These are phyloP conservation scores for Aromia moschata DNA, from an alignment of 2,888 invertebrate species.

Conservation along the genomic window DNA sequence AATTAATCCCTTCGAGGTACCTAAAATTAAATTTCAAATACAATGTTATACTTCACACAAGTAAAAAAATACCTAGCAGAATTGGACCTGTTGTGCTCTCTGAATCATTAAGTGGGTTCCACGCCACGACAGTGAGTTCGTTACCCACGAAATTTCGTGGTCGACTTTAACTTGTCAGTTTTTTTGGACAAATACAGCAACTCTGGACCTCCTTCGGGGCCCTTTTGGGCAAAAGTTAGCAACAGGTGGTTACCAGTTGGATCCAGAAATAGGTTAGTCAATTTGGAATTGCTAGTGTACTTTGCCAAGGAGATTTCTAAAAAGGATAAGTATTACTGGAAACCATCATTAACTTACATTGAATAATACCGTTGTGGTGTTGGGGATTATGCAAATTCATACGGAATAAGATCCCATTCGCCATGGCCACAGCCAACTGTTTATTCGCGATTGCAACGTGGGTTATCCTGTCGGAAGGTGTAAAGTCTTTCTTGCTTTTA, in stretches of 20 bases:
- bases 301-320: slow-evolving; percentile 79
- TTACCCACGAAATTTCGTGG: slow-evolving; percentile 76
- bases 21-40: slow-evolving; percentile 65
- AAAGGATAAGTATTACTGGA: slow-evolving; percentile 49
- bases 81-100: slow-evolving; percentile 82
- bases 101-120: slow-evolving; percentile 80
- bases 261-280: slow-evolving; percentile 81
- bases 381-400: slow-evolving; percentile 84
- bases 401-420: slow-evolving; percentile 80
- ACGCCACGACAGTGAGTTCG: slow-evolving; percentile 90
- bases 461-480: slow-evolving; percentile 80
- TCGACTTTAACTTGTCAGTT: slow-evolving; percentile 76
- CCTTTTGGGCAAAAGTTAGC: slow-evolving; percentile 74
- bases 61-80: slow-evolving; percentile 71
- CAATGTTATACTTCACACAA: background rate
- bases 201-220: slow-evolving; percentile 71
- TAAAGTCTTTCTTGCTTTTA: slow-evolving; percentile 83
- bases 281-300: slow-evolving; percentile 68
- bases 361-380: slow-evolving; percentile 74
- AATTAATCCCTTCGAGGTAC: slow-evolving; percentile 89
- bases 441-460: slow-evolving; percentile 85
- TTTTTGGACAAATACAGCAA: slow-evolving; percentile 83
- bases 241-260: slow-evolving; percentile 88
- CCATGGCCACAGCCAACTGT: slow-evolving; percentile 84
- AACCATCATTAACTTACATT: background rate